phyloP scores from a whole-genome alignment of 2,113 vertebrate genomes.

The Perca fluviatilis region DNA sequence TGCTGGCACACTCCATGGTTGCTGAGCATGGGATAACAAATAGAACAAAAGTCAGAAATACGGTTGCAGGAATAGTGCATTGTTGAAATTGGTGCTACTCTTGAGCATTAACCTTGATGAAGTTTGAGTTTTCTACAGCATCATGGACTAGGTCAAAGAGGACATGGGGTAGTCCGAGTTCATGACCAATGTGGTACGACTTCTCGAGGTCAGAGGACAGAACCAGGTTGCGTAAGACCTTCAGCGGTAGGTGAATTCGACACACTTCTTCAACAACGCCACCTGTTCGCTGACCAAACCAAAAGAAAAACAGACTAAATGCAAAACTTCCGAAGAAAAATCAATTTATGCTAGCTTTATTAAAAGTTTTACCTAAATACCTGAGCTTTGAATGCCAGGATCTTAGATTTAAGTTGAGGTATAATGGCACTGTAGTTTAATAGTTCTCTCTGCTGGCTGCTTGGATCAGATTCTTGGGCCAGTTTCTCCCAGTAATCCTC shows the following conservation, averaged over 20 bases:
- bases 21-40: constrained; percentile 49
- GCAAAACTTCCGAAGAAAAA: neutral
- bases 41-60: neutral
- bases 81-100: neutral
- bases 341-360: neutral
- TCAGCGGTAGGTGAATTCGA: constrained; percentile 83
- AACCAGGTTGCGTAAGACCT: constrained; percentile 85
- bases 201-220: constrained; percentile 77
- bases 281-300: constrained; percentile 82
- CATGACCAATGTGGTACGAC: constrained; percentile 74
- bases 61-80: neutral
- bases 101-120: constrained; percentile 83
- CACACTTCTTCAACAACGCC: constrained; percentile 82
- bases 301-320: constrained; percentile 9
- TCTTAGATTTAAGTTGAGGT: constrained; percentile 78
- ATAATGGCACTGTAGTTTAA: constrained; percentile 79
- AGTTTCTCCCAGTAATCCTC: constrained; percentile 89
- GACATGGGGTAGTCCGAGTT: constrained; percentile 85
- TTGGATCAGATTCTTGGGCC: constrained; percentile 77
- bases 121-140: constrained; percentile 76
- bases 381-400: constrained; percentile 85
- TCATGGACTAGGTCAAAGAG: constrained; percentile 84
- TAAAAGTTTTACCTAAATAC: constrained; percentile 72
- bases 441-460: constrained; percentile 67
- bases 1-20: constrained; percentile 58